Evolutionary conservation across 2,113 vertebrate genomes (phyloP).

Genomic region (Tor tambroides): DNA sequence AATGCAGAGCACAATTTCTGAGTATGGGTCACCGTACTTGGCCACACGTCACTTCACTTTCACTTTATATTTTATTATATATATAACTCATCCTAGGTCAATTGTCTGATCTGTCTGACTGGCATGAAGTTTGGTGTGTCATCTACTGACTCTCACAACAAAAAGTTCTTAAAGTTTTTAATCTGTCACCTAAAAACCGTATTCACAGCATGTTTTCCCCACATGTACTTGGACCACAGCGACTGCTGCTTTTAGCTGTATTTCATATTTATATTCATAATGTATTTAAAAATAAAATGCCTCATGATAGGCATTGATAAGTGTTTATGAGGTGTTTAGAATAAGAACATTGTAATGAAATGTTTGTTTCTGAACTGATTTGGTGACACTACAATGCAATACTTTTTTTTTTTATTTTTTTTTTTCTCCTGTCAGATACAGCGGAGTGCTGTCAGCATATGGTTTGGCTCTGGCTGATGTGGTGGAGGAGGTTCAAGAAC

Average conservation of each 20-base stretch:
- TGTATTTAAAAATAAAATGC: background rate
- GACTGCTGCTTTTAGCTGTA: background rate
- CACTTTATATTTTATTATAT: too few relatives aligned
- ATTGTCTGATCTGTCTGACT: too few relatives aligned
- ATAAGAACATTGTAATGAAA: background rate
- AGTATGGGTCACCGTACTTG: too few relatives aligned
- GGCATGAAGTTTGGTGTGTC: too few relatives aligned
- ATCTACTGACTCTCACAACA: too few relatives aligned
- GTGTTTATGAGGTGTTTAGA: background rate
- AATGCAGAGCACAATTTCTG: too few relatives aligned
- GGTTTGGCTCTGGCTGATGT: constrained; percentile 90
- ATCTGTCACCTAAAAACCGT: background rate
- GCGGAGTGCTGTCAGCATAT: constrained; percentile 83
- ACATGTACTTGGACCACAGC: background rate
- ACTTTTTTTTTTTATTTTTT: too few relatives aligned
- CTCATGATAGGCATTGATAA: background rate
- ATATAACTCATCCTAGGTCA: too few relatives aligned
- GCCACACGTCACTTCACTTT: too few relatives aligned
- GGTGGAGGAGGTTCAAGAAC: constrained; percentile 88
- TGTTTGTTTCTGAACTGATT: background rate
- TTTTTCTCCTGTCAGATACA: constrained; percentile 72
- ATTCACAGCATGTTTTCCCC: background rate
- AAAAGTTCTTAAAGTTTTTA: background rate
- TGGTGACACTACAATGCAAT: background rate
- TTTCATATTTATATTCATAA: background rate